Conservation (phyloP, 1,140 invertebrate species). For the Ceratina calcarata region DNA sequence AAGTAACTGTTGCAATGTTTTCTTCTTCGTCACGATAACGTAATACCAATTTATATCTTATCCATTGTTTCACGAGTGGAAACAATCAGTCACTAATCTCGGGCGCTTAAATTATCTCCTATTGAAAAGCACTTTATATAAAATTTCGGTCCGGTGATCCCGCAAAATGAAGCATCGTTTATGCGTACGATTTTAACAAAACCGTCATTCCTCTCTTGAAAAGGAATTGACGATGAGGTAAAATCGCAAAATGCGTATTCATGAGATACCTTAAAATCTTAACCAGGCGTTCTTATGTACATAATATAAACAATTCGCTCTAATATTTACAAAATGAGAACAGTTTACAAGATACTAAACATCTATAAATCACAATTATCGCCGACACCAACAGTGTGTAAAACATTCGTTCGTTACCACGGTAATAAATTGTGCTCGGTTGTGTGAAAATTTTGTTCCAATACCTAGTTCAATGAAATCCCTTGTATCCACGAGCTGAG, state of each 20-base stretch:
- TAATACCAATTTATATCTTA: not conserved
- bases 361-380: slow-evolving; percentile 37
- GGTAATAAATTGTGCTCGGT: slow-evolving; percentile 41
- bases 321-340: slow-evolving; percentile 59
- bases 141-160: slow-evolving; percentile 24
- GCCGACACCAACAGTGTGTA: slow-evolving; percentile 18
- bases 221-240: not conserved
- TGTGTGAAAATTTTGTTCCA: slow-evolving; percentile 16
- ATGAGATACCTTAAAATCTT: slow-evolving; percentile 36
- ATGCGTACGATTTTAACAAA: not conserved
- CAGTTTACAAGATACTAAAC: slow-evolving; percentile 38
- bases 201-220: not conserved
- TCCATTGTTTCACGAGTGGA: not conserved
- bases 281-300: slow-evolving; percentile 59
- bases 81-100: not conserved
- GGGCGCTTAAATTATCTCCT: slow-evolving; percentile 1
- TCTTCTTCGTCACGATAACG: not conserved
- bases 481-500: slow-evolving; percentile 93
- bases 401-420: slow-evolving; percentile 23
- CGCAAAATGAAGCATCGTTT: slow-evolving; percentile 27
- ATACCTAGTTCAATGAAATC: slow-evolving; percentile 82
- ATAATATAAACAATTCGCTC: slow-evolving; percentile 47
- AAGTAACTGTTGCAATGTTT: not conserved
- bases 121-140: slow-evolving; percentile 30
- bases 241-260: slow-evolving; percentile 36